Evolutionary conservation across 2,797 vertebrate genomes (phyloP).

Genomic region (Carcharodon carcharias): DNA sequence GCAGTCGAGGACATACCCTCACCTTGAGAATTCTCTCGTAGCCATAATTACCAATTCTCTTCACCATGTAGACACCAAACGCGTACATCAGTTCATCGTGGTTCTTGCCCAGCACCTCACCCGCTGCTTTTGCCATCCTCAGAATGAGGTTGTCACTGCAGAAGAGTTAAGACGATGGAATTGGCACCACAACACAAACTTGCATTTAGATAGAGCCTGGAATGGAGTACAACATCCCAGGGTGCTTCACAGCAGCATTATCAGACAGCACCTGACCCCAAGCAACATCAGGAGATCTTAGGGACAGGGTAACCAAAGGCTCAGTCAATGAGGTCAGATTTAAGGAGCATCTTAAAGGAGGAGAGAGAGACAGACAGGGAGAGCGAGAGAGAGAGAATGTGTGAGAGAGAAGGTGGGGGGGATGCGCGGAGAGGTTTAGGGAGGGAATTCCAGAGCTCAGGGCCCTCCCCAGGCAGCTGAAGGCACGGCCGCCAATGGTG

Average conservation of each 20-base stretch:
- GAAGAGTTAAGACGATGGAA: neutral
- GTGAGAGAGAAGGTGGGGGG: neutral
- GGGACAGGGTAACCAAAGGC: neutral
- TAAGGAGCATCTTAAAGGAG: neutral
- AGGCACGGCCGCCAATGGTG: too few relatives aligned
- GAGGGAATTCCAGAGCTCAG: too few relatives aligned
- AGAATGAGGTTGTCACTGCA: slow-evolving; percentile 63
- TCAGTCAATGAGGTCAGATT: neutral
- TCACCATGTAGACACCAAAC: slow-evolving; percentile 69
- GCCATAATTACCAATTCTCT: slow-evolving; percentile 65
- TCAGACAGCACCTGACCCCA: too few relatives aligned
- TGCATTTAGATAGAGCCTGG: neutral
- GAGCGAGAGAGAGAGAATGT: neutral
- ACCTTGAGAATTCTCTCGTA: slow-evolving; percentile 67
- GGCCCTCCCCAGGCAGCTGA: too few relatives aligned
- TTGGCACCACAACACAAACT: too few relatives aligned
- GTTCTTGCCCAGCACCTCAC: slow-evolving; percentile 63
- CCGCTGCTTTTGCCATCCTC: slow-evolving; percentile 62
- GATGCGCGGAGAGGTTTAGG: too few relatives aligned
- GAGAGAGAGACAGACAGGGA: neutral
- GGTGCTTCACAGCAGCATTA: neutral
- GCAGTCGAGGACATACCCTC: neutral
- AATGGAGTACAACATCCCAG: neutral
- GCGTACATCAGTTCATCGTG: slow-evolving; percentile 68
- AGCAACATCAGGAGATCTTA: neutral